Evolutionary conservation across 2,113 vertebrate genomes (phyloP).

Genomic region (Callipepla squamata): DNA sequence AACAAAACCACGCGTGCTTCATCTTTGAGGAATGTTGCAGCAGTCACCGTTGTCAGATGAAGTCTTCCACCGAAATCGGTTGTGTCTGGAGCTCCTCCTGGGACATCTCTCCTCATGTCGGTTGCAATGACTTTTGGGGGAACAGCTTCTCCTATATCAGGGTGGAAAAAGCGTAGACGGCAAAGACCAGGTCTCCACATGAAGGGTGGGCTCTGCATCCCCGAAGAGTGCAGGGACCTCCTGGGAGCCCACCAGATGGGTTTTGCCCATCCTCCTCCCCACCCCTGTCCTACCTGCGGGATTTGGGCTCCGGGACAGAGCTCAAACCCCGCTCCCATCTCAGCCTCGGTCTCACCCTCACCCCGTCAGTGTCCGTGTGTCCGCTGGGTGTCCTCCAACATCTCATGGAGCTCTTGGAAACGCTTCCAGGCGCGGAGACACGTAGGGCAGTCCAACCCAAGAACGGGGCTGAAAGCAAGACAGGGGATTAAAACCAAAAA

Average conservation of each 20-base stretch:
- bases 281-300: neutral
- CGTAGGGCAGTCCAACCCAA: neutral
- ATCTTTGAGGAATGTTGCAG: accelerated
- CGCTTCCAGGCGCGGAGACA: neutral
- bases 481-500: neutral
- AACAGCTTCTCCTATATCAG: neutral
- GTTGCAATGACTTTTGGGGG: accelerated
- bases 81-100: neutral
- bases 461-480: neutral
- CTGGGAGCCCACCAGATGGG: neutral
- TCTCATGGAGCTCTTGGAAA: conserved; percentile 18
- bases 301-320: neutral
- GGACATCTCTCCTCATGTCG: neutral
- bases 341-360: neutral
- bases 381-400: neutral
- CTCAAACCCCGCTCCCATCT: neutral
- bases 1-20: accelerated
- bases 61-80: neutral
- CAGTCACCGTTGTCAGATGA: neutral
- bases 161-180: neutral
- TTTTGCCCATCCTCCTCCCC: neutral
- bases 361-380: neutral
- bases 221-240: neutral
- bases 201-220: neutral
- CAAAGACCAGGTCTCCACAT: accelerated